These are phyloP conservation scores for Scomber japonicus DNA, from an alignment of 2,113 vertebrate species.

Conservation along the genomic window DNA sequence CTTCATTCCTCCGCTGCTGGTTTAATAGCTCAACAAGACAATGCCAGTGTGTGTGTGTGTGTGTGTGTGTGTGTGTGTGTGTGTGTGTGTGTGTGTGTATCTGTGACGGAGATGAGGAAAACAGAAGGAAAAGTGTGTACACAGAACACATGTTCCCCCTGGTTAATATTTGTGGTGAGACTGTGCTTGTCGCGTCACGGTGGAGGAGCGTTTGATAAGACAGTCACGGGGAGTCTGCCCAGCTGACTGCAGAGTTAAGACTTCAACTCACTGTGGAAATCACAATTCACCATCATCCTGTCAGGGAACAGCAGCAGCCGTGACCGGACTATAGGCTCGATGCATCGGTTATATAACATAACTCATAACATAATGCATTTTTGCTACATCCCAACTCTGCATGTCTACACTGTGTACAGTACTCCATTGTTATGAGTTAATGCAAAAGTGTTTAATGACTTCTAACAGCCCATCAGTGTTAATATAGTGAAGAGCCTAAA, in stretches of 20 bases:
- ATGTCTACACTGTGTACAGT: conserved; percentile 16
- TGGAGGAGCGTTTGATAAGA: conserved; percentile 22
- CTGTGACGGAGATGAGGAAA: too few relatives aligned
- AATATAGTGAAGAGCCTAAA: conserved; percentile 23
- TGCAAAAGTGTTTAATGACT: conserved; percentile 11
- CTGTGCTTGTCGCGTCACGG: neutral
- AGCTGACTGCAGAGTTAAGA: conserved; percentile 38
- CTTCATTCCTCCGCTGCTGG: conserved; percentile 19
- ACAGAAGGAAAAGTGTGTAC: too few relatives aligned
- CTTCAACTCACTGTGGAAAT: conserved; percentile 26
- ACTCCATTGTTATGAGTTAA: neutral
- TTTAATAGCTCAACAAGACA: conserved; percentile 10
- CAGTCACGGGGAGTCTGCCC: conserved; percentile 19
- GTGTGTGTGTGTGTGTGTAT: neutral
- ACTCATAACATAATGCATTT: conserved; percentile 15
- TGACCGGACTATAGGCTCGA: neutral
- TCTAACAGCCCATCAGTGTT: conserved; percentile 25
- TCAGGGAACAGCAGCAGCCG: conserved; percentile 19
- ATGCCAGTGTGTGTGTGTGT: neutral
- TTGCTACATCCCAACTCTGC: conserved; percentile 24
- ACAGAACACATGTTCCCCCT: conserved; percentile 7
- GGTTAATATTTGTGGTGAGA: conserved; percentile 31
- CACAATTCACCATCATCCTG: conserved; percentile 12
- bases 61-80: neutral
- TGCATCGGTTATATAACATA: conserved; percentile 41